phyloP scores from a whole-genome alignment of 2,888 invertebrate species.

The Lithophane semibrunnea region DNA sequence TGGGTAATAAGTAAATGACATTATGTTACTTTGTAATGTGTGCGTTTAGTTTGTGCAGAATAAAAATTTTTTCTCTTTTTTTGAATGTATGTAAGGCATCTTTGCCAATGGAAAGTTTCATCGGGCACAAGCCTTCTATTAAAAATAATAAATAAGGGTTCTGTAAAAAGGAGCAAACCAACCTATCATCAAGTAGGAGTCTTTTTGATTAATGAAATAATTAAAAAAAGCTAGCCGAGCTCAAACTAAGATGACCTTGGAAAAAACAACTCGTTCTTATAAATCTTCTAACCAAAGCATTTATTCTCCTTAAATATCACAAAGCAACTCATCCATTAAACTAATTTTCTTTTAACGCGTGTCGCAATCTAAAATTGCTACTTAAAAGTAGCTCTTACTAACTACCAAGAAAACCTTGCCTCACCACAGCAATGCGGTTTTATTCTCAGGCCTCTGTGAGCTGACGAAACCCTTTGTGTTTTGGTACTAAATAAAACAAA shows the following conservation, averaged over 20 bases:
- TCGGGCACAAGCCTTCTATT: background rate
- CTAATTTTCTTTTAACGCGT: constrained; percentile 36
- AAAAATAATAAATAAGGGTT: background rate
- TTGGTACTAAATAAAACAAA: constrained; percentile 42
- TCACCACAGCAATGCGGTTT: constrained; percentile 72
- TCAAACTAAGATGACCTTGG: background rate
- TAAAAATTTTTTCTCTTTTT: no score
- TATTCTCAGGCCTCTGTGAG: constrained; percentile 73
- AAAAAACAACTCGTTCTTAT: background rate
- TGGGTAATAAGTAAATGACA: no score
- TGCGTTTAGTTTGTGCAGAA: no score
- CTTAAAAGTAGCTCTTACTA: constrained; percentile 56
- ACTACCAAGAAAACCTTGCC: constrained; percentile 69
- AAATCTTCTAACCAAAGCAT: constrained; percentile 16
- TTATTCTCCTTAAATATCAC: constrained; percentile 30
- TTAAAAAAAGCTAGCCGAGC: background rate
- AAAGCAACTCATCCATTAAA: constrained; percentile 35
- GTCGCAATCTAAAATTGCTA: constrained; percentile 56
- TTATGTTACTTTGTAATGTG: no score
- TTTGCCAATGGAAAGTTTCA: background rate
- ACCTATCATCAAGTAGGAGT: background rate
- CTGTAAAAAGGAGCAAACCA: background rate
- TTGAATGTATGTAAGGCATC: background rate
- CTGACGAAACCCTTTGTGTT: constrained; percentile 77
- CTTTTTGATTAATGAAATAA: background rate